A percentile compares a stretch with the other conserved stretches of the same genome.
Conservation (phyloP, 2,113 vertebrate species). For the Equus przewalskii region DNA sequence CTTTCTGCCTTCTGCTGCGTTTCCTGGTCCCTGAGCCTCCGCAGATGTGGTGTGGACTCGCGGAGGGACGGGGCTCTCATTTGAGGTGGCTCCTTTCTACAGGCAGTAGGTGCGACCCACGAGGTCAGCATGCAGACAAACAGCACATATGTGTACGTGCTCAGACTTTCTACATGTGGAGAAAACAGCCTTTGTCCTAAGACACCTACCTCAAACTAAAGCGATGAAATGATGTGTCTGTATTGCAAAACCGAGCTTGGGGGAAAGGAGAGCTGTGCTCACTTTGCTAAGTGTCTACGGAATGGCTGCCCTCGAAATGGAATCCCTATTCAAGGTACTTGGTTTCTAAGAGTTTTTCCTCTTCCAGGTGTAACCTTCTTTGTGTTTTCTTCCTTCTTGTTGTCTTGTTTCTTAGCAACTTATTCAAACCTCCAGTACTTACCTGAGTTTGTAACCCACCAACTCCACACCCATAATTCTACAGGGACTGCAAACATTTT, state of each 20-base stretch:
- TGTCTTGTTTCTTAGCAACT: slow-evolving; percentile 91
- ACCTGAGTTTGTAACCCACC: slow-evolving; percentile 85
- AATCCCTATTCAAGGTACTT: slow-evolving; percentile 39
- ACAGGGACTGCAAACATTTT: slow-evolving; percentile 71
- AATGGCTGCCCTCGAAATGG: neutral
- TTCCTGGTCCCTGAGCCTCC: neutral
- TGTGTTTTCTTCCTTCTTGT: slow-evolving; percentile 77
- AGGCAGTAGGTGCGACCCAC: neutral
- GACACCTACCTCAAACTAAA: neutral
- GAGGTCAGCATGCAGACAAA: neutral
- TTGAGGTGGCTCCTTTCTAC: neutral
- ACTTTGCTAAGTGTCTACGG: neutral
- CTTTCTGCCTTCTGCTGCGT: neutral
- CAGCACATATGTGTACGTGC: neutral
- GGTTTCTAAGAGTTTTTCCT: slow-evolving; percentile 64
- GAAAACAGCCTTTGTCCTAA: slow-evolving; percentile 35
- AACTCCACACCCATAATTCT: slow-evolving; percentile 85
- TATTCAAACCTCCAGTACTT: slow-evolving; percentile 87
- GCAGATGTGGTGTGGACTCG: neutral
- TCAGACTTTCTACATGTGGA: slow-evolving; percentile 17
- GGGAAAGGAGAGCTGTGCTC: neutral
- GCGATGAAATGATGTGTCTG: neutral
- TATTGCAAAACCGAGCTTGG: neutral
- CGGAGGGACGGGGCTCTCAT: neutral
- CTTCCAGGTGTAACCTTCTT: slow-evolving; percentile 83